Percentiles rank a stretch among this genome's conserved stretches.
Conservation (phyloP, 2,888 invertebrate genomes). For the Lysandra coridon region DNA sequence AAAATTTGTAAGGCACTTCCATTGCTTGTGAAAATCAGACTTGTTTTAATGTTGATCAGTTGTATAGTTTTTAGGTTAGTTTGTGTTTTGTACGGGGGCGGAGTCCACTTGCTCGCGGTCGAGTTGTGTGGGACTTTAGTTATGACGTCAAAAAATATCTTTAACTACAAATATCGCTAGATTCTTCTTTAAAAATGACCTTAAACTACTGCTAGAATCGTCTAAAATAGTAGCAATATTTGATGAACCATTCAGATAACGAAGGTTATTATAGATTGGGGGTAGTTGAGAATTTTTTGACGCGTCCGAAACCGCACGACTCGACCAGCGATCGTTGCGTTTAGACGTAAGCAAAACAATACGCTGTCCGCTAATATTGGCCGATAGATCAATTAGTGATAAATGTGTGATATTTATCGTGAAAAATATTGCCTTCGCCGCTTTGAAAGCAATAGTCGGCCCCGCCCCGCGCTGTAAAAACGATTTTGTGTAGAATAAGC, state of each 20-base stretch:
- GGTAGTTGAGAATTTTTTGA: neutral
- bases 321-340: conserved; percentile 26
- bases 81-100: conserved; percentile 65
- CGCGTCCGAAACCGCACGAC: neutral
- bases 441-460: conserved; percentile 61
- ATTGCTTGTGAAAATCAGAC: conserved; percentile 37
- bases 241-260: neutral
- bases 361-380: conserved; percentile 51
- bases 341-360: conserved; percentile 37
- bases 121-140: conserved; percentile 35
- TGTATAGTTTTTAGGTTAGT: conserved; percentile 72
- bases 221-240: neutral
- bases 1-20: conserved; percentile 38
- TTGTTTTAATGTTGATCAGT: conserved; percentile 50
- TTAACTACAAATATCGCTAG: neutral
- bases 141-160: neutral
- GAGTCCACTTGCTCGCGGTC: conserved; percentile 61
- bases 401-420: conserved; percentile 66
- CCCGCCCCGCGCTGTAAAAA: conserved; percentile 70
- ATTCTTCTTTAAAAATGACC: too few species aligned
- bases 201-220: too few species aligned
- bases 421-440: conserved; percentile 57
- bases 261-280: conserved; percentile 14
- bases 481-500: conserved; percentile 65
- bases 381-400: conserved; percentile 55